Conservation (phyloP, 2,888 invertebrate genomes). For the Athalia rosae region DNA sequence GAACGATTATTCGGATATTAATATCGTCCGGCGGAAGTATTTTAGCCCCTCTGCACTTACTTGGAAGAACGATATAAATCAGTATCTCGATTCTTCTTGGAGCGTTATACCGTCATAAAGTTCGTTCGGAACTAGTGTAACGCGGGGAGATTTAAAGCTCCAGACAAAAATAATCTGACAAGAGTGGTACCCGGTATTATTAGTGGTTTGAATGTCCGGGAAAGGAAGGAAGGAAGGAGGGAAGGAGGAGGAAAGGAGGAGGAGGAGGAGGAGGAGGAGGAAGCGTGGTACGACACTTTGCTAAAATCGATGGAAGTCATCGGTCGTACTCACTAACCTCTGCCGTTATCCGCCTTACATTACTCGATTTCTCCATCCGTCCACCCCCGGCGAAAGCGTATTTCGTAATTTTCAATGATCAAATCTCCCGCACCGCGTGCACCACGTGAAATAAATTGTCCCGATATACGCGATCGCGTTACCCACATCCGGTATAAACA, state of each 20-base stretch:
- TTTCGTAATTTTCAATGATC: conserved; percentile 6
- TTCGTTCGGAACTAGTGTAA: conserved; percentile 65
- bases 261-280: no score
- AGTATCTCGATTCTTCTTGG: conserved; percentile 56
- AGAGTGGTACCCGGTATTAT: background rate
- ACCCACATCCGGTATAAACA: no score
- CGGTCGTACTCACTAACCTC: conserved; percentile 9
- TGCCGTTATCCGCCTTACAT: background rate
- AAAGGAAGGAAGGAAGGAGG: background rate
- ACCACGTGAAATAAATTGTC: background rate
- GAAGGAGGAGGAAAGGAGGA: no score
- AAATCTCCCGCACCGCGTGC: conserved; percentile 18
- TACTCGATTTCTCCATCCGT: background rate
- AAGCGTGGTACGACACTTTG: no score
- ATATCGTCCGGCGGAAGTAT: no score
- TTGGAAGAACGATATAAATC: conserved; percentile 61
- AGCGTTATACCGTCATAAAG: conserved; percentile 55
- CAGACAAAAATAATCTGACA: conserved; percentile 64
- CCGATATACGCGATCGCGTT: background rate
- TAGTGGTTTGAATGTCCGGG: no score
- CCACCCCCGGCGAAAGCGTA: background rate
- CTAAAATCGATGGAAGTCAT: conserved; percentile 35
- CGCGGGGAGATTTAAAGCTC: conserved; percentile 59
- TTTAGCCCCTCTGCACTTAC: no score
- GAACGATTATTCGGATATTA: no score